Evolutionary conservation across 2,113 vertebrate species (phyloP).

Genomic region (Cyprinodon brontotheroides): DNA sequence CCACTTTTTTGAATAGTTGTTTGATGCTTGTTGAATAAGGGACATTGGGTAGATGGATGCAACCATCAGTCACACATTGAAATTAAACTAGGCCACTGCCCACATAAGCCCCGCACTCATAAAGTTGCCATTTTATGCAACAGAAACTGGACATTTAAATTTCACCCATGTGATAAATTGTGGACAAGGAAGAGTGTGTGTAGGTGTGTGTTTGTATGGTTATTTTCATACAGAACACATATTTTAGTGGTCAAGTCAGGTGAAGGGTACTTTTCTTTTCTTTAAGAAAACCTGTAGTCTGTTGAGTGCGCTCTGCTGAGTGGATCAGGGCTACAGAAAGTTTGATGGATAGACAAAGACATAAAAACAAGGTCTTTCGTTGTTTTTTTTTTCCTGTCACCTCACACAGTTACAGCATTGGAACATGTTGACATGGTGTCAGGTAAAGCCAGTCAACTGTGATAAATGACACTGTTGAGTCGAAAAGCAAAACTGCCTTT

Average conservation of each 20-base stretch:
- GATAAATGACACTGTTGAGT: conserved; percentile 45
- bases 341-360: conserved; percentile 62
- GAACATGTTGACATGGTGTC: conserved; percentile 41
- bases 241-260: conserved; percentile 24
- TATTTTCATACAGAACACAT: background rate
- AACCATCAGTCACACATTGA: conserved; percentile 72
- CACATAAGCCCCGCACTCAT: conserved; percentile 66
- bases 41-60: conserved; percentile 69
- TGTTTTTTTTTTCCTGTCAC: conserved; percentile 39
- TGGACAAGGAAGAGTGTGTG: background rate
- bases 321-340: conserved; percentile 21
- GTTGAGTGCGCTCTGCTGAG: conserved; percentile 7
- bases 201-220: conserved; percentile 9
- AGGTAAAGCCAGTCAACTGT: conserved; percentile 47
- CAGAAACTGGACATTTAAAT: conserved; percentile 43
- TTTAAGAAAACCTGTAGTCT: background rate
- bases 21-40: conserved; percentile 63
- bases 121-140: conserved; percentile 50
- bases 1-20: conserved; percentile 68
- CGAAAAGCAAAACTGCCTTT: conserved; percentile 60
- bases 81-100: conserved; percentile 70
- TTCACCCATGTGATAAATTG: conserved; percentile 20
- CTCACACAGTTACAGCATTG: conserved; percentile 20
- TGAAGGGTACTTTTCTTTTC: conserved; percentile 30
- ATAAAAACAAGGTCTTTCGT: conserved; percentile 43